A percentile compares a stretch with the other conserved stretches of the same genome.
Evolutionary conservation across 2,888 invertebrate genomes (phyloP).

Genomic region (Cryptocephalus moraei): DNA sequence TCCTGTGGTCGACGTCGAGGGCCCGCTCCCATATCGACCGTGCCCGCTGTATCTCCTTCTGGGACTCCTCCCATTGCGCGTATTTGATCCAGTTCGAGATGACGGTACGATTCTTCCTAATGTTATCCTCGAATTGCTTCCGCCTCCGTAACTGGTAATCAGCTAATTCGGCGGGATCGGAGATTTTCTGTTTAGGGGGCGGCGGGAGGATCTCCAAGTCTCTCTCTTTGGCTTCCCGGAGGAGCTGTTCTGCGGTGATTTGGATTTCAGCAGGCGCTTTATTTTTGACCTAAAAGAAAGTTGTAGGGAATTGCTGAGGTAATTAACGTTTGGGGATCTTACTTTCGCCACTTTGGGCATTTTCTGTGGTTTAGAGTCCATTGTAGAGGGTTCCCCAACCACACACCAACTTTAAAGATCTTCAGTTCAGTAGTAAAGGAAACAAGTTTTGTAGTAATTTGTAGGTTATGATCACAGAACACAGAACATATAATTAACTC

Average conservation of each 20-base stretch:
- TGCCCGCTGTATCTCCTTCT: conserved; percentile 84
- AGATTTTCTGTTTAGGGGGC: conserved; percentile 97
- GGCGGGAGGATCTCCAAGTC: conserved; percentile 96
- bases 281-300: conserved; percentile 74
- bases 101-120: conserved; percentile 90
- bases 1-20: conserved; percentile 94
- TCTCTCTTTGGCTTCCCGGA: conserved; percentile 97
- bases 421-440: too few relatives aligned
- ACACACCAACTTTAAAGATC: neutral
- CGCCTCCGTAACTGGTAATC: conserved; percentile 94
- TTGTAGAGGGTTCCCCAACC: conserved; percentile 20
- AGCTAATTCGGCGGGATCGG: conserved; percentile 92
- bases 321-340: conserved; percentile 20
- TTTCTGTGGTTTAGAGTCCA: conserved; percentile 73
- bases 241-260: conserved; percentile 96
- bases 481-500: too few relatives aligned
- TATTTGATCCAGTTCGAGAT: conserved; percentile 99
- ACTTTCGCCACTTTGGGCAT: conserved; percentile 98
- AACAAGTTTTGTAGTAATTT: too few relatives aligned
- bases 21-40: conserved; percentile 96
- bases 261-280: conserved; percentile 98
- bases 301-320: too few relatives aligned
- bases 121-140: conserved; percentile 95
- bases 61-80: conserved; percentile 98
- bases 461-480: too few relatives aligned